Conservation (phyloP, 2,888 invertebrate species). For the Tridacna crocea region DNA sequence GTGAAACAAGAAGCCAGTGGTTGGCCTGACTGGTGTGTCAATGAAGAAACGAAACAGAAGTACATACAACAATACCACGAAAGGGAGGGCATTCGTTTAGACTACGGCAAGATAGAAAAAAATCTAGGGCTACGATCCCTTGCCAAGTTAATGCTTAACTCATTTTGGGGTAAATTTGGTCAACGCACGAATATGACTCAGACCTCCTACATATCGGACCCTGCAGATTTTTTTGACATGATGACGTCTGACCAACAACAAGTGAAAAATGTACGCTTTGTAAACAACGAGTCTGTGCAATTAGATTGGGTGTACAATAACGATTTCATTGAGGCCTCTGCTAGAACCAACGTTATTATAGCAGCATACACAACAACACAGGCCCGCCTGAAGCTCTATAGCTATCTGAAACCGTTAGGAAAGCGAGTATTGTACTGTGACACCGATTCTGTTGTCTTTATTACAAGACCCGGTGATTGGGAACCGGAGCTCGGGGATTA, state of each 20-base stretch:
- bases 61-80: slow-evolving; percentile 62
- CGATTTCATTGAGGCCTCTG: slow-evolving; percentile 39
- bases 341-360: slow-evolving; percentile 43
- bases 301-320: slow-evolving; percentile 3
- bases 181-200: slow-evolving; percentile 37
- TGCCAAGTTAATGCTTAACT: slow-evolving; percentile 40
- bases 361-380: slow-evolving; percentile 25
- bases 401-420: slow-evolving; percentile 3
- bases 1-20: background rate
- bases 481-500: slow-evolving; percentile 72
- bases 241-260: slow-evolving; percentile 37
- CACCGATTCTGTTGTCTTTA: slow-evolving; percentile 42
- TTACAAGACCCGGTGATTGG: slow-evolving; percentile 20
- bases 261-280: slow-evolving; percentile 33
- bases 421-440: slow-evolving; percentile 6
- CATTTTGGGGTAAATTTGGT: slow-evolving; percentile 47
- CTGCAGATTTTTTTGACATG: slow-evolving; percentile 32
- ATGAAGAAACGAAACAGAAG: slow-evolving; percentile 54
- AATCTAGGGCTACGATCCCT: slow-evolving; percentile 39
- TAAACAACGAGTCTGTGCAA: slow-evolving; percentile 15
- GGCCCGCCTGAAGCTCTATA: slow-evolving; percentile 44
- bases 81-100: slow-evolving; percentile 26
- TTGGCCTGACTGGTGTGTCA: slow-evolving; percentile 34
- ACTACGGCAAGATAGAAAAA: slow-evolving; percentile 27
- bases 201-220: slow-evolving; percentile 20